phyloP scores from a whole-genome alignment of 2,113 vertebrate genomes.

The Ammodramus savannarum region DNA sequence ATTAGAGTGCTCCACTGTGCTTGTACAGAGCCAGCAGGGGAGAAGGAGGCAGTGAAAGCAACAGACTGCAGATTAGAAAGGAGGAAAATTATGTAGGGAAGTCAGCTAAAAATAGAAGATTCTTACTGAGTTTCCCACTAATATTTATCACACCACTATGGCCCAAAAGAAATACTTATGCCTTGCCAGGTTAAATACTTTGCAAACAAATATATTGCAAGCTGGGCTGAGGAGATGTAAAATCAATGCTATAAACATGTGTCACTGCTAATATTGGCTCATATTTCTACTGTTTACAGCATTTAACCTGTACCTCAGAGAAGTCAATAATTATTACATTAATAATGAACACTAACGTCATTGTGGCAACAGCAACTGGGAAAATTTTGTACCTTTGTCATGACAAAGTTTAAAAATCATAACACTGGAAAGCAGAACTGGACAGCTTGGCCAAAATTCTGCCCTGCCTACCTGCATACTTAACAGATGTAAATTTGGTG shows the following conservation, averaged over 20 bases:
- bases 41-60: background rate
- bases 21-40: background rate
- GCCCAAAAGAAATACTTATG: background rate
- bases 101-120: background rate
- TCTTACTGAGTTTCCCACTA: background rate
- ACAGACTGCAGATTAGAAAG: background rate
- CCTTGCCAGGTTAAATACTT: background rate
- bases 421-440: background rate
- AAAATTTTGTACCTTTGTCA: background rate
- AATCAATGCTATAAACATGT: constrained; percentile 32
- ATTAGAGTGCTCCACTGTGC: background rate
- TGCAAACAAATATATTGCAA: constrained; percentile 15
- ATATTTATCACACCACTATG: background rate
- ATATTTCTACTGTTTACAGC: constrained; percentile 30
- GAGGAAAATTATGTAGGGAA: background rate
- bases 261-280: constrained; percentile 22
- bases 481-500: background rate
- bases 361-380: background rate
- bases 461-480: background rate
- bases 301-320: constrained; percentile 18
- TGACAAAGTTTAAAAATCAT: background rate
- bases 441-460: background rate
- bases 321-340: constrained; percentile 24
- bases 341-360: background rate
- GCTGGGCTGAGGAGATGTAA: background rate